Base-by-base conservation (phyloP, 2,797 vertebrate genomes). In the Alfaro cultratus region DNA sequence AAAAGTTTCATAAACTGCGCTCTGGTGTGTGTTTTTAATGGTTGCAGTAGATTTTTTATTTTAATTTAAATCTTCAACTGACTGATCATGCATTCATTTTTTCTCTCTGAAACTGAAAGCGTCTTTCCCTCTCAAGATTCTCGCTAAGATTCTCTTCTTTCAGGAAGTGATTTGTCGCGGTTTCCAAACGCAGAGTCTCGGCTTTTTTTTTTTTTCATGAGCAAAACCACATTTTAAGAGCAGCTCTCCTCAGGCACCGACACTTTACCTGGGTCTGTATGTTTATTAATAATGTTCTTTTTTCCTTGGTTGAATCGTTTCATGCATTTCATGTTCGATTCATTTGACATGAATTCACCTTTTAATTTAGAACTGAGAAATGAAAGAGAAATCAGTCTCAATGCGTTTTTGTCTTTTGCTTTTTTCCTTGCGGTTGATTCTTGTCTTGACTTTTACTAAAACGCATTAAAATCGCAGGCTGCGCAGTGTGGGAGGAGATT, bases 101-200 rank as follows among this genome's bases (percentile, higher is more conserved):
- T 80, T 74, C 18, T 51, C 49, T 60, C 79, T 62, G 11, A 53
- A 77, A 78, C 45, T 83, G 36, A 46, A 5, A 13, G 15, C 80
- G 79, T 64, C 80, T 29, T 87, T 89, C 90, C 89, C 87, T 83
- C 85, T 89, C 53, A 83, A 89, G 88, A 90, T 80, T 80, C 55
- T 77, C 16, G 45, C 74, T 87, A 51, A 90, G 90, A 89, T 91
- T 89, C 83, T 60, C 51, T 75, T 68, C 62, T 83, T 86, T 88
- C 93, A 94, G 93, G 93, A 94, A 94, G 91, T 94, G 91, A 92
- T 93, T 94, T 94, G 79, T 92, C 81, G 88, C 46, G 87, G 91
- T 90, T 92, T 92, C 76, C 41, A 81, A 70, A 51, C 87, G 75
- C 79, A 62, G 45, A 83, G 83, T 73, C 80, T 91, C 85, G 80